Evolutionary conservation across 2,113 vertebrate genomes (phyloP).

Genomic region (rabbit (Oryctolagus cuniculus)): DNA sequence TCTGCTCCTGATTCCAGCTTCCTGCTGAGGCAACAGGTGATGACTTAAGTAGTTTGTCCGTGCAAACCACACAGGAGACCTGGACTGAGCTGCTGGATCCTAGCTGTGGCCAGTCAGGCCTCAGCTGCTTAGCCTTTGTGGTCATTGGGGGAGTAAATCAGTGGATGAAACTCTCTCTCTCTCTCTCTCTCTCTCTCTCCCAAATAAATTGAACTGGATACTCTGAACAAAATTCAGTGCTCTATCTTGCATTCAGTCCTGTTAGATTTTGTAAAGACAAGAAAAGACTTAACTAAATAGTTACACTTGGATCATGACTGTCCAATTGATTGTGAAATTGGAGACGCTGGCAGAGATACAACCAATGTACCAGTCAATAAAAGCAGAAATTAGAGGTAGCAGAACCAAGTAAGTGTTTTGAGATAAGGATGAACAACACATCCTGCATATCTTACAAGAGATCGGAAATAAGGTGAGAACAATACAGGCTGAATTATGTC

Average conservation of each 20-base stretch:
- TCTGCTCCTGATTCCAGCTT: too few species aligned
- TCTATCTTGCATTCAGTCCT: not conserved
- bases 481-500: not conserved
- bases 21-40: too few species aligned
- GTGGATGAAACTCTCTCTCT: too few species aligned
- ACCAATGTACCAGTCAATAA: not conserved
- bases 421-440: not conserved
- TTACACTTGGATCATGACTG: conserved; percentile 20
- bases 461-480: not conserved
- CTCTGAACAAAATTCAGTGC: too few species aligned
- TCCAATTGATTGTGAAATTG: conserved; percentile 27
- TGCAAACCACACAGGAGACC: too few species aligned
- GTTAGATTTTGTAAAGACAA: not conserved
- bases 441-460: not conserved
- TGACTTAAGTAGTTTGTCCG: too few species aligned
- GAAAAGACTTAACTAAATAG: conserved; percentile 43
- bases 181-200: too few species aligned
- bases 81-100: too few species aligned
- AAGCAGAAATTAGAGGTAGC: not conserved
- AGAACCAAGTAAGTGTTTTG: not conserved
- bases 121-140: too few species aligned
- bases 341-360: not conserved
- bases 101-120: too few species aligned
- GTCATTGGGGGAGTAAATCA: too few species aligned
- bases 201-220: too few species aligned